Conservation (phyloP, 2,797 vertebrate species). For the Phyllotis vaccarum region DNA sequence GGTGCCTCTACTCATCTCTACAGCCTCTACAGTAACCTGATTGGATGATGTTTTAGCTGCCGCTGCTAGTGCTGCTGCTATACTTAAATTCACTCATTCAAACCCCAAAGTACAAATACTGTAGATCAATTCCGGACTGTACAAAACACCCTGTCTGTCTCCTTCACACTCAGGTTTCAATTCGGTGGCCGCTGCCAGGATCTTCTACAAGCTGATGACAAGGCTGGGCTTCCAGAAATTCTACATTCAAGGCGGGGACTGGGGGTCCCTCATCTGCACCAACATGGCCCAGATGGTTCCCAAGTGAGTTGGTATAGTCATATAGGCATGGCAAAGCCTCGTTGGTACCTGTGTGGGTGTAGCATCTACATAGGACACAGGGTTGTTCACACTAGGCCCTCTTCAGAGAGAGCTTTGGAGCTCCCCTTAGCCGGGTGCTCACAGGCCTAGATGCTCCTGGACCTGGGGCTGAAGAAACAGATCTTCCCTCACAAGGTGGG, state of each 20-base stretch:
- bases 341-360: rapidly evolving
- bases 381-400: rapidly evolving
- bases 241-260: constrained; percentile 90
- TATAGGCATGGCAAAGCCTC: not conserved
- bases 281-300: constrained; percentile 89
- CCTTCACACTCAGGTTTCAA: constrained; percentile 84
- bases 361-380: not conserved
- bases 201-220: constrained; percentile 90
- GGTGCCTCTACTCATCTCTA: not conserved
- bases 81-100: not conserved
- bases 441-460: not conserved
- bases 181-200: constrained; percentile 83
- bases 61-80: not conserved
- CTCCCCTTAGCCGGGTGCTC: not conserved
- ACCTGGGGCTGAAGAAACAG: not conserved
- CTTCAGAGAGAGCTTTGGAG: rapidly evolving
- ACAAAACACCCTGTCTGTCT: not conserved
- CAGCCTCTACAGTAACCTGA: not conserved
- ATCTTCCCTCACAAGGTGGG: not conserved
- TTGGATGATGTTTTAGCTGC: not conserved
- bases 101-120: not conserved
- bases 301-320: constrained; percentile 75
- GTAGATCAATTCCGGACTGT: not conserved
- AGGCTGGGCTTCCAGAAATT: constrained; percentile 88
- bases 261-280: constrained; percentile 88